These are phyloP conservation scores for Gortyna flavago DNA, from an alignment of 2,888 invertebrate species.

Conservation along the genomic window DNA sequence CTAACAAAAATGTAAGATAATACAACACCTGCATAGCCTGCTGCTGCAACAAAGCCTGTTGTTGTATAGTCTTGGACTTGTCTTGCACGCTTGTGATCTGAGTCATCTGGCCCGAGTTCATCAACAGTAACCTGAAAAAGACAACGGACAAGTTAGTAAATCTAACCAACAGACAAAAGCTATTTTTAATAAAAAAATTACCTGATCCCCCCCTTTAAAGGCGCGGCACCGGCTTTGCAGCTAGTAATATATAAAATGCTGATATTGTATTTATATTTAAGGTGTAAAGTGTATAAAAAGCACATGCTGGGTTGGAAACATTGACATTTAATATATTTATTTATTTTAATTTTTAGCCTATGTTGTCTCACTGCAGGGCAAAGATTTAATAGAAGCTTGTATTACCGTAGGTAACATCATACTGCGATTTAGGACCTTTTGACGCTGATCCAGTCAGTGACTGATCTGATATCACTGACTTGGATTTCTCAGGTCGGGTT, in stretches of 20 bases:
- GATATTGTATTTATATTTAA: constrained; percentile 2
- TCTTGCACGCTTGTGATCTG: constrained; percentile 85
- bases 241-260: constrained; percentile 5
- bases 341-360: not conserved
- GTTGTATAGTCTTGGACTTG: constrained; percentile 89
- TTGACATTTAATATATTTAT: constrained; percentile 14
- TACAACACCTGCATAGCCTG: constrained; percentile 80
- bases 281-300: constrained; percentile 6
- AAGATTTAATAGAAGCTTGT: not conserved
- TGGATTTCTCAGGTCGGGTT: not conserved
- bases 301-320: constrained; percentile 41
- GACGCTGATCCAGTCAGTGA: constrained; percentile 7
- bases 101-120: constrained; percentile 90
- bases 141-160: not conserved
- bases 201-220: constrained; percentile 1
- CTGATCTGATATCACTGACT: not conserved
- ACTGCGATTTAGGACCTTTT: not conserved
- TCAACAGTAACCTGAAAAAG: constrained; percentile 87
- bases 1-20: not conserved
- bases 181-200: constrained; percentile 1
- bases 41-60: constrained; percentile 82
- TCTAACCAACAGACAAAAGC: not conserved
- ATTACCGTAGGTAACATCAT: not conserved
- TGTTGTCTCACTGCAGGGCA: not conserved
- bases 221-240: constrained; percentile 12